These are phyloP conservation scores for Anthonomus grandis DNA, from an alignment of 1,140 invertebrate species.

Conservation along the genomic window DNA sequence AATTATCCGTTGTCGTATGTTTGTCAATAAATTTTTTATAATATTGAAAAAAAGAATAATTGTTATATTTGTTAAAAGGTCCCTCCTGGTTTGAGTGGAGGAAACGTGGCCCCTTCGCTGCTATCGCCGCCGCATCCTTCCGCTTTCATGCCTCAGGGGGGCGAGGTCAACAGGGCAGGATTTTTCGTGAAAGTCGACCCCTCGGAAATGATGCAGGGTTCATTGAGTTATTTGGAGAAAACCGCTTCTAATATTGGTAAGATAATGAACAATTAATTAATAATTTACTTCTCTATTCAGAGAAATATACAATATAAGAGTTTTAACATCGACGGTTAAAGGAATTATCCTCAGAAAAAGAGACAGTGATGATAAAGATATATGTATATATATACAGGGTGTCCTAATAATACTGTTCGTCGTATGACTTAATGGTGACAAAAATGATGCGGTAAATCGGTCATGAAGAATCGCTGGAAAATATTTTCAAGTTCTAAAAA, in stretches of 20 bases:
- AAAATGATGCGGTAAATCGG: too few relatives aligned
- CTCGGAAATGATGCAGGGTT: constrained; percentile 62
- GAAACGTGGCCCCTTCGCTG: constrained; percentile 43
- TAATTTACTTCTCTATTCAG: background rate
- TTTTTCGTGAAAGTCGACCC: constrained; percentile 49
- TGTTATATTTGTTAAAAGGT: constrained; percentile 39
- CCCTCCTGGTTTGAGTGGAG: constrained; percentile 42
- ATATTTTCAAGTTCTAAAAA: too few relatives aligned
- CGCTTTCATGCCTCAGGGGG: constrained; percentile 56
- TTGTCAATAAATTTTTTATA: background rate
- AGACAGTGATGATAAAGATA: too few relatives aligned
- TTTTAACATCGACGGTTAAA: too few relatives aligned
- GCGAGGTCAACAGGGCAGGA: constrained; percentile 45
- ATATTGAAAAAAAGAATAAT: background rate
- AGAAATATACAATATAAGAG: background rate
- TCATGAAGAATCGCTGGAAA: too few relatives aligned
- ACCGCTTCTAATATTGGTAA: constrained; percentile 77
- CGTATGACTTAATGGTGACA: too few relatives aligned
- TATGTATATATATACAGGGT: too few relatives aligned
- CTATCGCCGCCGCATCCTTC: constrained; percentile 51
- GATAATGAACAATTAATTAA: too few relatives aligned
- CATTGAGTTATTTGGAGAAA: constrained; percentile 74
- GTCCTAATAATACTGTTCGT: too few relatives aligned
- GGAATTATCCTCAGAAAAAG: too few relatives aligned
- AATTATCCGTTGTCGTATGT: background rate